Evolutionary conservation across 2,113 vertebrate species (phyloP), one percentile per base, ranked within the genome.

Genomic region (Campylorhamphus procurvoides): DNA sequence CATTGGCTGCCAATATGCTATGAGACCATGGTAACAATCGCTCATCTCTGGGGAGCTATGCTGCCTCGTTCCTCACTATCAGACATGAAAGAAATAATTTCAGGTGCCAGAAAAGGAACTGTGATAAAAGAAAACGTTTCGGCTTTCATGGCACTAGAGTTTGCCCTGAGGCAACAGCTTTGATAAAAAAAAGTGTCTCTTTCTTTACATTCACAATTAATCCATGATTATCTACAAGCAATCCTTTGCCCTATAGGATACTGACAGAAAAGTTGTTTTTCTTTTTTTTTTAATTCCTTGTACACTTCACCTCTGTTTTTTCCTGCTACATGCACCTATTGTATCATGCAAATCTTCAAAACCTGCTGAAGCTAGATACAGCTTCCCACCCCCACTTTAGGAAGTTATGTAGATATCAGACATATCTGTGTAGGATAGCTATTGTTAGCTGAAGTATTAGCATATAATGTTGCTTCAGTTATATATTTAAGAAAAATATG

Each of bases 11-110:
- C 98, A 98, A 98, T 98, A 98, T 98, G 98, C 98, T 98, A 86
- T 94, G 98, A 98, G 97, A 98, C 98, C 97, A 93, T 94, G 96
- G 98, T 97, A 98, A 98, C 98, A 98, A 98, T 98, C 90, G 63
- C 67, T 94, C 77, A 96, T 98, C 99, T 98, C 99, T 96, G 63
- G 98, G 98, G 98, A 98, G 97, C 97, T 90, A 53, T 94, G 92
- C 87, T 91, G 97, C 97, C 97, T 96, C 88, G 56, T 97, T 97
- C 97, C 95, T 95, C 97, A 80, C 96, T 93, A 96, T 97, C 98
- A 98, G 97, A 98, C 98, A 98, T 98, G 98, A 99, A 98, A 98
- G 98, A 98, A 98, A 98, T 98, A 86, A 98, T 99, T 98, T 98
- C 98, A 98, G 98, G 98, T 98, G 98, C 98, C 96, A 97, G 97